These are phyloP conservation scores for Apantesis nais DNA, from an alignment of 2,888 invertebrate species.

Conservation along the genomic window DNA sequence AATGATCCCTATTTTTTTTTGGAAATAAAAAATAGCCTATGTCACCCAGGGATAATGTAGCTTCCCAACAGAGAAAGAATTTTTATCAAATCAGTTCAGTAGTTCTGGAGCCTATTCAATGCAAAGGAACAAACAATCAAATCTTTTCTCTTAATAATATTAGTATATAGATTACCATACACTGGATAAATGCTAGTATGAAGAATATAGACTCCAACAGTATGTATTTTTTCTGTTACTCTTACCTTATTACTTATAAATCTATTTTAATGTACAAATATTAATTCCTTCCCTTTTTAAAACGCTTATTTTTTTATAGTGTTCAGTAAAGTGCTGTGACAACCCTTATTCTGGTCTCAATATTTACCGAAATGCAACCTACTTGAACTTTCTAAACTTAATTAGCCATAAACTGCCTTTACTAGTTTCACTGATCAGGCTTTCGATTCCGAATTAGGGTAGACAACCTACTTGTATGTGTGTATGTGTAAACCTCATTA, in stretches of 20 bases:
- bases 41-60: too few relatives aligned
- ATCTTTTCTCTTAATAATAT: too few relatives aligned
- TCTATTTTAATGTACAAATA: neutral
- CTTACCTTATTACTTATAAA: neutral
- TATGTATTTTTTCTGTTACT: neutral
- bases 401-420: constrained; percentile 5
- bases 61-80: too few relatives aligned
- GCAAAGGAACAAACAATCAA: too few relatives aligned
- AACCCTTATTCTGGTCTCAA: neutral
- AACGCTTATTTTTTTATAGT: neutral
- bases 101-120: too few relatives aligned
- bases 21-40: too few relatives aligned
- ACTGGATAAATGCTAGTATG: too few relatives aligned
- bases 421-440: constrained; percentile 7
- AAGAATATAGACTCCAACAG: too few relatives aligned
- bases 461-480: neutral
- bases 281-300: neutral
- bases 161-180: too few relatives aligned
- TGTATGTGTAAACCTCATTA: neutral
- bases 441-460: constrained; percentile 1
- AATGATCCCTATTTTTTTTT: too few relatives aligned
- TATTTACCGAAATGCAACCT: constrained; percentile 15
- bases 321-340: neutral
- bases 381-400: constrained; percentile 15
- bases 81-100: too few relatives aligned